Base-by-base conservation (phyloP, 2,113 vertebrate genomes). In the Planiliza haematocheilus region DNA sequence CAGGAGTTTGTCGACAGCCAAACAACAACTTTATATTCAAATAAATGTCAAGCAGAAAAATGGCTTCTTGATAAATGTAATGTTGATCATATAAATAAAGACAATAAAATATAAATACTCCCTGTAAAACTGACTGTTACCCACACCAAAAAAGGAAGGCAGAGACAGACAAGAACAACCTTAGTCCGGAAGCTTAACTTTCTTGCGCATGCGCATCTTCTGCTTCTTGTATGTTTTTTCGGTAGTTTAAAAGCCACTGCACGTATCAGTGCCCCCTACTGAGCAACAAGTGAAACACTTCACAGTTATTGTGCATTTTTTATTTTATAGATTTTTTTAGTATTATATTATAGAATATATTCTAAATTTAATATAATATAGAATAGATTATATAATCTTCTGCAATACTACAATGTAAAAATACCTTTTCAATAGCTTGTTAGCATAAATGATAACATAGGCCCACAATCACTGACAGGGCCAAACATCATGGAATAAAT, bases 131-230 rank as follows among this genome's bases (percentile, higher is more conserved):
- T 1, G 0, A 7, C 14, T 11, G 10, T 17, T 38, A 49, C 8
- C 17, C 42, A 43, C 14, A 7, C 8, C 1, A 12, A 3, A 41
- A 12, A 42, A 2, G 1, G 2, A 13, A 14, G 0, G 14, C n/a
- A 20, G 0, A n/a, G 8, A 45, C 16, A 20, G 24, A 2, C 24
- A 30, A 30, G 2, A 30, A 30, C 24, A 30, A 39, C n/a, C 12
- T 13, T 0, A 59, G 0, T 3, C 72, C 48, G 72, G 79, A 81
- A 76, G 36, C 37, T 4, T 36, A 8, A n/a, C n/a, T 61, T 62
- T 12, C 17, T 10, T 10, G 0, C 2, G 58, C 24, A 7, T 72
- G 71, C 76, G 76, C 51, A 36, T 7, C 14, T 20, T 11, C 7
- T 61, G 65, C 69, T 17, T 49, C 48, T 46, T 52, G 41, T 51